These are phyloP conservation scores for Cygnus buccinator DNA, from an alignment of 2,113 vertebrate genomes.

Conservation along the genomic window DNA sequence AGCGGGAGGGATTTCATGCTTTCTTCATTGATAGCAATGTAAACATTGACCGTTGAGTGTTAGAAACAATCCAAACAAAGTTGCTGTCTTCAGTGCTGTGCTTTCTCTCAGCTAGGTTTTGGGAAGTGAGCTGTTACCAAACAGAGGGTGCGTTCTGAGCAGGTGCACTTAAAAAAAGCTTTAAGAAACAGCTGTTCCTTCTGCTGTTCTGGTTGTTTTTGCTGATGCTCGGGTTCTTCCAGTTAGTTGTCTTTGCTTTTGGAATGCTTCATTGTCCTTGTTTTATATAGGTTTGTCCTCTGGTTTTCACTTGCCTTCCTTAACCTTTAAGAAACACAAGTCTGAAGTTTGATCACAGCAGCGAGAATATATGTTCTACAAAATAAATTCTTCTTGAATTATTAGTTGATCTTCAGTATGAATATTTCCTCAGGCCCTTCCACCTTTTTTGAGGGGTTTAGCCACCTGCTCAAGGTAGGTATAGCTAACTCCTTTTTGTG, in stretches of 20 bases:
- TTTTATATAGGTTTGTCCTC: neutral
- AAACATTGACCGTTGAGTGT: neutral
- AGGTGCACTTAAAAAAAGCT: neutral
- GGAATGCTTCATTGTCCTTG: neutral
- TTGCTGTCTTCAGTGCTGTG: neutral
- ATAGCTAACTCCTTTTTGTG: neutral
- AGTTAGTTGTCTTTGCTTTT: neutral
- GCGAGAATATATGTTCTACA: neutral
- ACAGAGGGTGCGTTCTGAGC: neutral
- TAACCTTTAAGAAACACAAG: neutral
- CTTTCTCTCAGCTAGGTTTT: neutral
- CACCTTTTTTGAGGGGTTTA: neutral
- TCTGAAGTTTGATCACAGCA: neutral
- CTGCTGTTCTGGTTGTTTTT: neutral
- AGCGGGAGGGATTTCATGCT: neutral
- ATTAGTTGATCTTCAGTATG: neutral
- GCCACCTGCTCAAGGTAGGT: neutral
- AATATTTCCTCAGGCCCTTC: neutral
- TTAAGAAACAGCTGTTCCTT: neutral
- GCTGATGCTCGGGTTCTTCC: neutral
- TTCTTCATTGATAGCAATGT: fast-evolving
- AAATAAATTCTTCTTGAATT: neutral
- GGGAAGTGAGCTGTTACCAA: neutral
- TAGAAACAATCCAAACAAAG: neutral
- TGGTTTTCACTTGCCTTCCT: neutral